phyloP scores from a whole-genome alignment of 2,113 vertebrate species.

The Salvator merianae region DNA sequence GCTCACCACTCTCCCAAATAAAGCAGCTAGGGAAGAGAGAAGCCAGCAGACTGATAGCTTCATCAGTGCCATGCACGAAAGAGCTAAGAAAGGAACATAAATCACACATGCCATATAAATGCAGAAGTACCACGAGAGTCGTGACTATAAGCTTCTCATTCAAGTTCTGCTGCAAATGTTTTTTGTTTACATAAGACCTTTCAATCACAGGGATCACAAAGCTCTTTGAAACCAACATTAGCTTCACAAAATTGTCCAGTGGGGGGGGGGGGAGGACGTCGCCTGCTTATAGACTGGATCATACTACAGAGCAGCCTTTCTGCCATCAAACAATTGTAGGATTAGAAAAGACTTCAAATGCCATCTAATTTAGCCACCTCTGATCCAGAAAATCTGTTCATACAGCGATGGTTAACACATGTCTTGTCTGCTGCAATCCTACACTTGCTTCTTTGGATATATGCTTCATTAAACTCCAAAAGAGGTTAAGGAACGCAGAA shows the following conservation, averaged over 20 bases:
- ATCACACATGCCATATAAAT: not conserved
- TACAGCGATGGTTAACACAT: not conserved
- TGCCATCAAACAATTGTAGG: not conserved
- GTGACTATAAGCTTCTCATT: not conserved
- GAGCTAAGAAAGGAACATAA: not conserved
- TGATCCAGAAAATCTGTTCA: no score
- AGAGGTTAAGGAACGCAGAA: no score
- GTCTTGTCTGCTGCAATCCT: no score
- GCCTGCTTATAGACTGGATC: not conserved
- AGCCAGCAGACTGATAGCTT: not conserved
- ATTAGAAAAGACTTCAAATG: not conserved
- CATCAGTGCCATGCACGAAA: not conserved
- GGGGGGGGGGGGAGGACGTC: not conserved
- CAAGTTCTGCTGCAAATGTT: not conserved
- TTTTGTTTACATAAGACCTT: not conserved
- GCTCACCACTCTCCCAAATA: fast-evolving
- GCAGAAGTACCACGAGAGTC: not conserved
- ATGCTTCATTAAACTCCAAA: no score
- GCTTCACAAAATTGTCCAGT: not conserved
- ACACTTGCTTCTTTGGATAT: not conserved
- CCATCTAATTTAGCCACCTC: no score
- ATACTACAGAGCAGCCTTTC: not conserved
- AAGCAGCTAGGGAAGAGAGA: not conserved
- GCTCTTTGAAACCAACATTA: not conserved
- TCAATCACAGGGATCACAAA: not conserved